Evolutionary conservation across 2,797 vertebrate species (phyloP).

Genomic region (Rhynchonycteris naso): DNA sequence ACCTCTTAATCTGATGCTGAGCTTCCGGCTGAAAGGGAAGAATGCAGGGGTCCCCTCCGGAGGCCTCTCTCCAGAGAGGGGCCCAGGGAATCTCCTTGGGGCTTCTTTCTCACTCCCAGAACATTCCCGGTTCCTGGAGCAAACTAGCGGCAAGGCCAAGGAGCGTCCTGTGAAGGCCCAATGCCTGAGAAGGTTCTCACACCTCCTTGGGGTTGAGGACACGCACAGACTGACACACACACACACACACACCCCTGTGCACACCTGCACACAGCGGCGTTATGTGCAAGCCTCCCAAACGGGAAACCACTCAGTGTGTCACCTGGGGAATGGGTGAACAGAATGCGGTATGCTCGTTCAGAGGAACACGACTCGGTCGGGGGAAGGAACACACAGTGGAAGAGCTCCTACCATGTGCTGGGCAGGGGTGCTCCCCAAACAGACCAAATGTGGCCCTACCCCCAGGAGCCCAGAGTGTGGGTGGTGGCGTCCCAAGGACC

Average conservation of each 20-base stretch:
- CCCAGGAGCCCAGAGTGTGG: background rate
- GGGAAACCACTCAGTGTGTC: background rate
- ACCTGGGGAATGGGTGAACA: rapidly evolving
- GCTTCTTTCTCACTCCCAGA: background rate
- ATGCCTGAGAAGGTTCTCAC: background rate
- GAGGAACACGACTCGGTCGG: background rate
- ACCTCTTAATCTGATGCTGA: background rate
- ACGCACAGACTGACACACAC: rapidly evolving
- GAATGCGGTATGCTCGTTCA: rapidly evolving
- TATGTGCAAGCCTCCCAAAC: rapidly evolving
- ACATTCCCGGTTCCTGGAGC: too few species aligned
- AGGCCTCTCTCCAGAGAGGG: background rate
- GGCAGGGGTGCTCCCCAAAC: rapidly evolving
- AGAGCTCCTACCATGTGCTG: rapidly evolving
- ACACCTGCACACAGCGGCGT: rapidly evolving
- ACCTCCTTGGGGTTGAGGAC: background rate
- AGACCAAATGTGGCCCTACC: background rate
- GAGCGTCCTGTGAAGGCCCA: constrained; percentile 6
- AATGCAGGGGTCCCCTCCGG: background rate
- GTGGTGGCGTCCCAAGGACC: background rate
- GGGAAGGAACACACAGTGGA: rapidly evolving
- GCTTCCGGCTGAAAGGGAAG: rapidly evolving
- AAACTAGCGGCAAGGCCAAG: too few species aligned
- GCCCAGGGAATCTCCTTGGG: too few species aligned
- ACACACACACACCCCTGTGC: background rate